Conservation (phyloP, 2,888 invertebrate species). For the Copidosoma aretas region DNA sequence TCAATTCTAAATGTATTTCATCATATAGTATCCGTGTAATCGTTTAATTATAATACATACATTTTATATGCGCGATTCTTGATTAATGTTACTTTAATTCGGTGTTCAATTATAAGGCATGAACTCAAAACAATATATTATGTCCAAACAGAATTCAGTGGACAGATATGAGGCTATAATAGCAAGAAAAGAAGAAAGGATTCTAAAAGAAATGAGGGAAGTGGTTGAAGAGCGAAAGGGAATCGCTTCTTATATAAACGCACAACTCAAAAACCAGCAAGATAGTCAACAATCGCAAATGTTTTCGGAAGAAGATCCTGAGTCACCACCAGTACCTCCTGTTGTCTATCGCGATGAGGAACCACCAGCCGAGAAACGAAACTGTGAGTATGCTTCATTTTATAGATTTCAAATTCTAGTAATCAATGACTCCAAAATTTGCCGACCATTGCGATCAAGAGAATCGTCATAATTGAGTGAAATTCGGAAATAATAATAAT, state of each 20-base stretch:
- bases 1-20: too few species aligned
- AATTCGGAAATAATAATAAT: too few species aligned
- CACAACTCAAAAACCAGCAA: slow-evolving; percentile 42
- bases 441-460: too few species aligned
- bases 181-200: slow-evolving; percentile 49
- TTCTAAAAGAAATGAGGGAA: slow-evolving; percentile 50
- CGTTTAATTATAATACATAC: too few species aligned
- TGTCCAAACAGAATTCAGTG: slow-evolving; percentile 40
- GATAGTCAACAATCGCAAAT: slow-evolving; percentile 40
- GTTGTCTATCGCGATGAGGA: slow-evolving; percentile 47
- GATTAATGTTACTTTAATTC: too few species aligned
- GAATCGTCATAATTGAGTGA: too few species aligned
- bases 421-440: too few species aligned
- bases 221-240: slow-evolving; percentile 52
- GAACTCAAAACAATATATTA: slow-evolving; percentile 4
- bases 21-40: too few species aligned
- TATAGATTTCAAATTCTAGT: slow-evolving; percentile 10
- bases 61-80: too few species aligned
- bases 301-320: slow-evolving; percentile 47
- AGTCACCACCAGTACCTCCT: slow-evolving; percentile 53
- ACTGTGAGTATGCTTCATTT: slow-evolving; percentile 50
- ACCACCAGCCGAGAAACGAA: slow-evolving; percentile 54
- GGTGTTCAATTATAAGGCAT: too few species aligned
- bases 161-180: slow-evolving; percentile 51
- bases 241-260: slow-evolving; percentile 51